A percentile compares a stretch with the other conserved stretches of the same genome.
These are phyloP conservation scores for Gracilinanus agilis DNA, from an alignment of 2,113 vertebrate genomes.

Conservation along the genomic window DNA sequence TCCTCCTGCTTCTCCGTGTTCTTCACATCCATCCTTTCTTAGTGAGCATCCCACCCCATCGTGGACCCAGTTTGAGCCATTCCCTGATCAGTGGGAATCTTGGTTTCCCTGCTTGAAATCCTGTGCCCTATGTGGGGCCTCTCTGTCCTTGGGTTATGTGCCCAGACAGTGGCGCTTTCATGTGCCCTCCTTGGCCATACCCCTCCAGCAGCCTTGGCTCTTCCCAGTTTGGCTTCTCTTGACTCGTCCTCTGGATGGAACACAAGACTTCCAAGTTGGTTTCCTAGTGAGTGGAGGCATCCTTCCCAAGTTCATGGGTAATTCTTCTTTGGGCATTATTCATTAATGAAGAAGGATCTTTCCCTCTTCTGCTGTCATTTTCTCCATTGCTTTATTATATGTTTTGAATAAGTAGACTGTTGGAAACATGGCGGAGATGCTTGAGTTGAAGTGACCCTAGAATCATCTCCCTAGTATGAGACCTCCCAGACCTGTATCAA, in stretches of 20 bases:
- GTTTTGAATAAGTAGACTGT: background rate
- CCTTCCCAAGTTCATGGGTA: background rate
- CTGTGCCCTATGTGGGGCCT: background rate
- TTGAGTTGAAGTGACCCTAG: background rate
- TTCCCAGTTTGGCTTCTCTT: background rate
- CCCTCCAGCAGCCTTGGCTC: background rate
- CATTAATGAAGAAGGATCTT: background rate
- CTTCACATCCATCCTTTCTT: background rate
- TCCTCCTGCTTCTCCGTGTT: background rate
- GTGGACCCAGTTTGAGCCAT: background rate
- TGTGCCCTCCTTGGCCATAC: background rate
- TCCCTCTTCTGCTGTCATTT: background rate
- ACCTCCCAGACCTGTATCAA: too few species aligned
- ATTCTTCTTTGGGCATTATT: background rate
- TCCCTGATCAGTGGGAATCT: background rate
- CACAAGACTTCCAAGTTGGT: background rate
- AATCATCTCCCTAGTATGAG: background rate
- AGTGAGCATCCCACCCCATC: background rate
- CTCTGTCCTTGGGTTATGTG: background rate
- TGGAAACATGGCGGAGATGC: background rate
- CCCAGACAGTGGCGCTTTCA: background rate
- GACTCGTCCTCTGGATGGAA: background rate
- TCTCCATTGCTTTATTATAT: background rate
- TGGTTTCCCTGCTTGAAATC: background rate
- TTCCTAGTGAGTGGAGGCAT: too few species aligned